These are phyloP conservation scores for Cyclophora albipunctata DNA, from an alignment of 2,888 invertebrate genomes.

Conservation along the genomic window DNA sequence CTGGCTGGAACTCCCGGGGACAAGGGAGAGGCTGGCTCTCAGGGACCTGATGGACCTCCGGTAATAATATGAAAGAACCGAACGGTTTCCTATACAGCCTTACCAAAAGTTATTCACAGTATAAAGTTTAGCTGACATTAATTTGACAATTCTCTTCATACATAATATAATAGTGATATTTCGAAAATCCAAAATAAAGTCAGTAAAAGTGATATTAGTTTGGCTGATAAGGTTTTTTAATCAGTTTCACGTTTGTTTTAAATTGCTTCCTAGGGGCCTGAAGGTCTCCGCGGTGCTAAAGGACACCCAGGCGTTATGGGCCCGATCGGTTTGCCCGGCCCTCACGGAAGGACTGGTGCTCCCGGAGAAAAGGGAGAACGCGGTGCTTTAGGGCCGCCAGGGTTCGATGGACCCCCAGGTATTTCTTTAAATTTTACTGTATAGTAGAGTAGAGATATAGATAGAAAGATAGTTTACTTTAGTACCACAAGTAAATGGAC, in stretches of 20 bases:
- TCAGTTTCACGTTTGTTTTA: too few relatives aligned
- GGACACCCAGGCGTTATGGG: slow-evolving; percentile 83
- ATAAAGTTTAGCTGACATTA: too few relatives aligned
- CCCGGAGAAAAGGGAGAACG: slow-evolving; percentile 86
- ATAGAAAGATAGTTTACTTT: too few relatives aligned
- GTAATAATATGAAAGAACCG: slow-evolving; percentile 45
- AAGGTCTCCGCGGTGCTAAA: slow-evolving; percentile 80
- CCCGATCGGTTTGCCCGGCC: slow-evolving; percentile 81
- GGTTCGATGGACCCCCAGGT: slow-evolving; percentile 86
- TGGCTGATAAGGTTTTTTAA: too few relatives aligned
- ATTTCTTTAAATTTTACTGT: neutral
- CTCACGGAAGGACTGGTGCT: slow-evolving; percentile 78
- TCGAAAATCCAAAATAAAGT: too few relatives aligned
- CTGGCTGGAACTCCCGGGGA: slow-evolving; percentile 78
- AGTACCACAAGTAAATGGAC: too few relatives aligned
- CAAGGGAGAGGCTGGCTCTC: slow-evolving; percentile 79
- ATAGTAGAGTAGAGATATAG: too few relatives aligned
- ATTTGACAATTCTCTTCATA: too few relatives aligned
- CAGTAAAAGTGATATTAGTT: too few relatives aligned
- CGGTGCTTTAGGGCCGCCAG: slow-evolving; percentile 79
- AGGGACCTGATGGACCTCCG: slow-evolving; percentile 81
- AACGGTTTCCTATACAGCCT: too few relatives aligned
- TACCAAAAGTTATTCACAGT: too few relatives aligned
- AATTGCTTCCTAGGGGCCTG: slow-evolving; percentile 68
- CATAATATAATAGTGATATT: too few relatives aligned